Evolutionary conservation across 2,113 vertebrate genomes (phyloP).

Genomic region (Chinchilla lanigera): DNA sequence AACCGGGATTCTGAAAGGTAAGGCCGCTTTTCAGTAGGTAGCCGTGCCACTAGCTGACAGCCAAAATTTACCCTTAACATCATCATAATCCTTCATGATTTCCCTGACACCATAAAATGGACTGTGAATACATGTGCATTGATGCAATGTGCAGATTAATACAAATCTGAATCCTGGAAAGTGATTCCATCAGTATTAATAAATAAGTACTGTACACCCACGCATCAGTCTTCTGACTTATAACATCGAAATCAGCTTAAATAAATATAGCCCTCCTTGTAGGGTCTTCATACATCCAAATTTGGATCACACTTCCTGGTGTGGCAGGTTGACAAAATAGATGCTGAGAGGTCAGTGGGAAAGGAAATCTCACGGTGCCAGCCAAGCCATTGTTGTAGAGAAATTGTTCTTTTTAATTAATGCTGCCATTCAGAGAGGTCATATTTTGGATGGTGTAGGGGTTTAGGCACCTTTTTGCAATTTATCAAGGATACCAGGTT

Average conservation of each 20-base stretch:
- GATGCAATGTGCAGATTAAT: neutral
- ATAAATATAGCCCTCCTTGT: neutral
- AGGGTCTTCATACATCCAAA: neutral
- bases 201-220: neutral
- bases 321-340: neutral
- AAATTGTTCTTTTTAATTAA: neutral
- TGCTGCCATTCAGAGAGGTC: neutral
- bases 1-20: neutral
- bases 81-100: neutral
- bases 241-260: neutral
- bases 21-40: neutral
- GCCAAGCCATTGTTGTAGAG: neutral
- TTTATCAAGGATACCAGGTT: neutral
- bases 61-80: neutral
- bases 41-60: neutral
- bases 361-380: neutral
- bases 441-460: neutral
- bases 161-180: neutral
- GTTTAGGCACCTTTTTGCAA: neutral
- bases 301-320: neutral
- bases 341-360: neutral
- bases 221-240: neutral
- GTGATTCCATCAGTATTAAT: neutral
- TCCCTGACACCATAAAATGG: neutral
- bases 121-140: neutral